Percentiles rank a stretch among this genome's conserved stretches.
Conservation (phyloP, 2,888 invertebrate species). For the Acanthosoma haemorrhoidale region DNA sequence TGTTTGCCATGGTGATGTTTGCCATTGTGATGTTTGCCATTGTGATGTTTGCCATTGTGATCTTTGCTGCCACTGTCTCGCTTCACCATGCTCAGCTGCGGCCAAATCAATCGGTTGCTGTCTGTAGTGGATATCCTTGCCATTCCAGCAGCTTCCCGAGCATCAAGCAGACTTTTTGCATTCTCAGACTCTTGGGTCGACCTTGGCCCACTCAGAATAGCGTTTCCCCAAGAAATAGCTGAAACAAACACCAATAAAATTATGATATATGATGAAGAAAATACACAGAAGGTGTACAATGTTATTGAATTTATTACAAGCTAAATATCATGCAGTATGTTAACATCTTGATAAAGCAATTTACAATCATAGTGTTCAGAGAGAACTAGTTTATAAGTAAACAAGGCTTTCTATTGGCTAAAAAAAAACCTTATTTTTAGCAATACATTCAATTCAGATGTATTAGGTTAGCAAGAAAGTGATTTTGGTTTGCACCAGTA, state of each 20-base stretch:
- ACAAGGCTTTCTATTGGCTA: no score
- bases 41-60: background rate
- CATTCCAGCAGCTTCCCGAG: conserved; percentile 7
- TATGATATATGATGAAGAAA: no score
- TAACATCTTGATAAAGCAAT: no score
- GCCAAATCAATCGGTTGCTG: background rate
- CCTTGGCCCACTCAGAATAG: conserved; percentile 43
- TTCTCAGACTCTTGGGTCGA: conserved; percentile 25
- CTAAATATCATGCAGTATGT: no score
- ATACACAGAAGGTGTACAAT: no score
- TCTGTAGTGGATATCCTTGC: background rate
- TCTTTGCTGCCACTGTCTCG: background rate
- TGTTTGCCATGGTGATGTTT: background rate
- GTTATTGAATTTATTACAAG: no score
- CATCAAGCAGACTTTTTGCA: conserved; percentile 20
- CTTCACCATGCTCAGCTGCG: background rate
- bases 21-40: background rate
- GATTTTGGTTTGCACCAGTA: no score
- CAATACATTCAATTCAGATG: background rate
- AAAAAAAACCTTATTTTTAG: background rate
- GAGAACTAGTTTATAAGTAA: no score
- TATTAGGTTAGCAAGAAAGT: no score
- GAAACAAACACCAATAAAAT: background rate
- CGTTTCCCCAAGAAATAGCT: conserved; percentile 40
- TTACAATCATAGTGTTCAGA: no score